Evolutionary conservation across 2,797 vertebrate species (phyloP).

Genomic region (Macrochelys suwanniensis): DNA sequence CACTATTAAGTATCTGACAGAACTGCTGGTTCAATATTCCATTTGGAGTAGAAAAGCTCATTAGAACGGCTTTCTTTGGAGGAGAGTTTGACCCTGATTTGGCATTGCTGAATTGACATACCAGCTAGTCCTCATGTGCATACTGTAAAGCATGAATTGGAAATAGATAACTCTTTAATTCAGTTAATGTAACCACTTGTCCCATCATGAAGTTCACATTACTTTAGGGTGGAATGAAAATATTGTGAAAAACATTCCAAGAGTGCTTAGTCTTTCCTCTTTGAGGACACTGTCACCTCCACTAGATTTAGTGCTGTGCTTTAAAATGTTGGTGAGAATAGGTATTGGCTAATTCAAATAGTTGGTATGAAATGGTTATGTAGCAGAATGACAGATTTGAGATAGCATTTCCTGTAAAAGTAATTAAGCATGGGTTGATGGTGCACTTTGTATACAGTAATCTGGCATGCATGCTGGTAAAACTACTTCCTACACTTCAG

Average conservation of each 20-base stretch:
- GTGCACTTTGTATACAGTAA: slow-evolving; percentile 77
- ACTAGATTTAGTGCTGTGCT: slow-evolving; percentile 74
- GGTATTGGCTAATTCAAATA: slow-evolving; percentile 66
- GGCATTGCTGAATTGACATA: slow-evolving; percentile 10
- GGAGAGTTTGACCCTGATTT: not conserved
- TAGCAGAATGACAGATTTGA: slow-evolving; percentile 73
- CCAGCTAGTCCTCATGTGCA: not conserved
- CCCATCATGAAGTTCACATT: slow-evolving; percentile 6
- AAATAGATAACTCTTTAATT: slow-evolving; percentile 5
- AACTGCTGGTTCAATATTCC: rapidly evolving
- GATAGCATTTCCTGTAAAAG: slow-evolving; percentile 75
- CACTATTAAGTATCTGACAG: not conserved
- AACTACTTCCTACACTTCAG: slow-evolving; percentile 77
- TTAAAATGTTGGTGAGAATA: slow-evolving; percentile 65
- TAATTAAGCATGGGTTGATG: slow-evolving; percentile 76
- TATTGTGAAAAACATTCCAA: slow-evolving; percentile 59
- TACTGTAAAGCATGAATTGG: slow-evolving; percentile 10
- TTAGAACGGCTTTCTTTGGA: not conserved
- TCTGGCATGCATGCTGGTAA: slow-evolving; percentile 79
- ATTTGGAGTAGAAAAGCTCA: rapidly evolving
- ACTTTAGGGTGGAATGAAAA: slow-evolving; percentile 38
- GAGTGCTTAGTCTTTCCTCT: slow-evolving; percentile 55
- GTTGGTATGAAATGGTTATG: slow-evolving; percentile 63
- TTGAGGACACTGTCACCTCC: slow-evolving; percentile 52
- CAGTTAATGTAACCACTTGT: not conserved